These are phyloP conservation scores for Phrynocephalus guinanensis DNA, from an alignment of 2,797 vertebrate species.

Conservation along the genomic window DNA sequence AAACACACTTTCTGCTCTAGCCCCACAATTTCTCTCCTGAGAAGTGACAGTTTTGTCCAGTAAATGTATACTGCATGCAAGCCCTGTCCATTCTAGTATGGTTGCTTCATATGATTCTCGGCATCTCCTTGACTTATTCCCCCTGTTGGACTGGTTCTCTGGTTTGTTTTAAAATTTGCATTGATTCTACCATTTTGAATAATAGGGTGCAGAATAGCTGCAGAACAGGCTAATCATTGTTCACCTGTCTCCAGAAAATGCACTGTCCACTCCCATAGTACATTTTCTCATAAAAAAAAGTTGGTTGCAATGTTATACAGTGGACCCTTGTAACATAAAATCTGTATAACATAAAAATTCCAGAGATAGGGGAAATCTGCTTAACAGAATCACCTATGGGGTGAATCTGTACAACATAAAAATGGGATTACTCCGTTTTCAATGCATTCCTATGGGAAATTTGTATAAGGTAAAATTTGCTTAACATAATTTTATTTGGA, in stretches of 20 bases:
- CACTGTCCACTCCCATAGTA: background rate
- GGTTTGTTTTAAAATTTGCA: background rate
- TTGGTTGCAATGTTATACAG: no score
- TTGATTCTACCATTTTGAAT: conserved; percentile 2
- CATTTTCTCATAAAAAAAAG: background rate
- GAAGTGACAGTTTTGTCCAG: background rate
- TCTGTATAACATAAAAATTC: no score
- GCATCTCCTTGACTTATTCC: background rate
- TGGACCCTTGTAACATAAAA: no score
- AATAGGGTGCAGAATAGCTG: background rate
- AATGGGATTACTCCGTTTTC: no score
- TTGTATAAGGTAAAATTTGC: no score
- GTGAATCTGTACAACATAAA: no score
- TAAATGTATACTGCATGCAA: background rate
- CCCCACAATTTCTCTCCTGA: background rate
- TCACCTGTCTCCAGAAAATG: background rate
- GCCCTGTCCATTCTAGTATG: background rate
- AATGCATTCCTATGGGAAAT: no score
- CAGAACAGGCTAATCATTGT: background rate
- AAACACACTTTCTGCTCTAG: background rate
- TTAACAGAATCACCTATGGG: no score
- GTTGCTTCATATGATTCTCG: no score
- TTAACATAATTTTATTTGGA: no score
- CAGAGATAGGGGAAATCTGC: no score
- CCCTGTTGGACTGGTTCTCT: background rate